Base-by-base conservation (phyloP, 2,113 vertebrate genomes). In the Rhadina sibilatrix region DNA sequence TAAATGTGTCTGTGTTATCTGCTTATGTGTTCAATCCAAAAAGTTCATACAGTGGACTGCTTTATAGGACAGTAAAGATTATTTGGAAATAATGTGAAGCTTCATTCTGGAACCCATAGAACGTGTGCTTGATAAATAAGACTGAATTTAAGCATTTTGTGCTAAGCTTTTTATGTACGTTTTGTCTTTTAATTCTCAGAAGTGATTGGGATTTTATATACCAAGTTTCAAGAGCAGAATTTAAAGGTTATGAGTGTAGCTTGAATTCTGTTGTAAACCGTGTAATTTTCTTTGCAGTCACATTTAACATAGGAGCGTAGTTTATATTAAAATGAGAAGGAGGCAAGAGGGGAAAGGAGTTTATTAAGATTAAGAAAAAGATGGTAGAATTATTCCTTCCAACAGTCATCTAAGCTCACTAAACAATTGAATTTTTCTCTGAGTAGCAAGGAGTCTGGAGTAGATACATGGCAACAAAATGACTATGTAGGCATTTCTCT, bases 311-410 rank as follows among this genome's bases (percentile, higher is more conserved):
- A 40, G 61, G n/a, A 57, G 4, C 2, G 2, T 53, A 46, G 68
- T 91, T 95, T 65, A 27, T 61, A 24, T 24, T 90, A 57, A 82
- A 87, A 85, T 57, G 25, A 87, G 30, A 31, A 87, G 22, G 71
- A 49, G 20, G 20, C 68, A 46, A 27, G 23, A 80, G 49, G 52
- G 94, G 71, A 50, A 68, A 97, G 88, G n/a, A 65, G 52, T 68
- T 91, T 84, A 94, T 81, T 89, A 96, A 88, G 53, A 80, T 89
- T 71, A 37, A 22, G 24, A 56, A 90, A 76, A 87, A 81, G 50
- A 47, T 88, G 40, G 88, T 84, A 93, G 79, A 91, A 78, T 46
- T 2, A 42, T 83, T 93, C 8, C 54, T 92, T 90, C 31, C 53
- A 68, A 35, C 31, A 50, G 33, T 88, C n/a, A 40, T 79, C 59